These are phyloP conservation scores for Pelochelys cantorii DNA, from an alignment of 2,797 vertebrate genomes.

Conservation along the genomic window DNA sequence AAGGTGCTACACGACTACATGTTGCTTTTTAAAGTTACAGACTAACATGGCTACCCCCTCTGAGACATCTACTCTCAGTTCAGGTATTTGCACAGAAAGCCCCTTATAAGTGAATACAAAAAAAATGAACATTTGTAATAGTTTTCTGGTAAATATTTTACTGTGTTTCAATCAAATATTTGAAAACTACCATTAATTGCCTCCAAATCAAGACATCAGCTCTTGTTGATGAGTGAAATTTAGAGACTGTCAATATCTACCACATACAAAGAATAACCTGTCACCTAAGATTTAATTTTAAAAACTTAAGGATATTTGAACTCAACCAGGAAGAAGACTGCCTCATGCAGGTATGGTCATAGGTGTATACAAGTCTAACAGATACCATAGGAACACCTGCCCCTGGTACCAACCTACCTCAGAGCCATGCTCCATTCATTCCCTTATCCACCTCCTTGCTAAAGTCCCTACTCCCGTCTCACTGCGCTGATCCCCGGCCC, in stretches of 20 bases:
- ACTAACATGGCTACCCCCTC: too few relatives aligned
- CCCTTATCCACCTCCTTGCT: background rate
- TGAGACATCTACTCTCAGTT: background rate
- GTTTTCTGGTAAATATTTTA: background rate
- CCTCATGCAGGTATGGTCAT: accelerated
- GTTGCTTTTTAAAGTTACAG: too few relatives aligned
- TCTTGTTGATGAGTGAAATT: background rate
- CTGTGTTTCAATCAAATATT: background rate
- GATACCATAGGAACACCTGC: accelerated
- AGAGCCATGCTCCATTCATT: background rate
- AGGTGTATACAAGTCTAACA: accelerated
- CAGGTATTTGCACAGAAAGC: background rate
- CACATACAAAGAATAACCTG: accelerated
- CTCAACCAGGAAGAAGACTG: accelerated
- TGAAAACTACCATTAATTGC: too few relatives aligned
- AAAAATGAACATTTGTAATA: background rate
- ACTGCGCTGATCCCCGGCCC: background rate
- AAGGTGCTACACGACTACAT: too few relatives aligned
- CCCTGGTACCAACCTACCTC: accelerated
- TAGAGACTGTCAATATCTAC: accelerated
- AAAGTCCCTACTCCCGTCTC: background rate
- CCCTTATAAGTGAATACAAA: background rate
- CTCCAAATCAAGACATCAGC: background rate
- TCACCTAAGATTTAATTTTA: background rate
- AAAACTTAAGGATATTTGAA: background rate